Percentiles rank a stretch among this genome's conserved stretches.
Conservation (phyloP, 2,113 vertebrate genomes). For the Natator depressus region DNA sequence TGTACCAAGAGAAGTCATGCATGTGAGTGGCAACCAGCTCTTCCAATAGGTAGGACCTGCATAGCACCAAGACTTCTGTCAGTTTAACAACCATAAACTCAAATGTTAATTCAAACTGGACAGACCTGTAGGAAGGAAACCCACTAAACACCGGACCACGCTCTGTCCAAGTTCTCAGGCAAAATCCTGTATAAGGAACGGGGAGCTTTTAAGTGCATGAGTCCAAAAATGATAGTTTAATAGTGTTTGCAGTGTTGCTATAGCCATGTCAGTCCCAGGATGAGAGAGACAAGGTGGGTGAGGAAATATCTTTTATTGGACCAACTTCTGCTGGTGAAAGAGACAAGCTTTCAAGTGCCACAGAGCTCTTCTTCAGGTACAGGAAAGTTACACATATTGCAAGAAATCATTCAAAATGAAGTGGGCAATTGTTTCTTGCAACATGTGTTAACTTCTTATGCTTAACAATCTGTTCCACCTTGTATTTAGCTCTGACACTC, state of each 20-base stretch:
- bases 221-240: neutral
- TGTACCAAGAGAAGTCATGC: neutral
- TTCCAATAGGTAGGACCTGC: neutral
- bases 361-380: neutral
- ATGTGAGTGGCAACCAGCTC: neutral
- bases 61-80: fast-evolving
- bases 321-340: neutral
- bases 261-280: neutral
- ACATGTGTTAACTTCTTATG: neutral
- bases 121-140: neutral
- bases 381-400: neutral
- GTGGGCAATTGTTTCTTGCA: neutral
- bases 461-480: neutral
- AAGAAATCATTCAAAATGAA: neutral
- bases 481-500: neutral
- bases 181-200: fast-evolving
- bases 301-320: neutral
- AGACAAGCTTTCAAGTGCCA: neutral
- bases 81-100: neutral
- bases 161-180: fast-evolving
- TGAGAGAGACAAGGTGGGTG: neutral
- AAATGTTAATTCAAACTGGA: fast-evolving
- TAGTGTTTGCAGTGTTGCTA: neutral
- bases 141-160: neutral
- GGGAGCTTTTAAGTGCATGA: neutral